These are phyloP conservation scores for Agraylea sexmaculata DNA, from an alignment of 1,140 invertebrate species.

Conservation along the genomic window DNA sequence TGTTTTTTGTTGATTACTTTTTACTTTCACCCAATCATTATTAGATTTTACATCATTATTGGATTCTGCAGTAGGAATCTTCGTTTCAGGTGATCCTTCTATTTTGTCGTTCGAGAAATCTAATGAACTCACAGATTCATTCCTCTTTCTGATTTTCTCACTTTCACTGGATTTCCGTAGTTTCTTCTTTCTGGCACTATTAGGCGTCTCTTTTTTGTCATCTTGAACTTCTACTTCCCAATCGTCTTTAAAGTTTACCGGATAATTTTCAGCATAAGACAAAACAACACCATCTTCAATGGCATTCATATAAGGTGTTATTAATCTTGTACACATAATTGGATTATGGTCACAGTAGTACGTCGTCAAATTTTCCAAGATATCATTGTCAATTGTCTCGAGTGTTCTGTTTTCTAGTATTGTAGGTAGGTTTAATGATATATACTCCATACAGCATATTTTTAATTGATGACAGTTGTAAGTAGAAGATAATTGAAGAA, in stretches of 20 bases:
- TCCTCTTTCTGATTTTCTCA: slow-evolving; percentile 34
- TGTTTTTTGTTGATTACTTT: slow-evolving; percentile 31
- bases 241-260: slow-evolving; percentile 31
- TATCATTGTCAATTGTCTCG: slow-evolving; percentile 43
- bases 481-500: slow-evolving; percentile 54
- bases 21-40: slow-evolving; percentile 34
- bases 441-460: slow-evolving; percentile 55
- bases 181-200: slow-evolving; percentile 31
- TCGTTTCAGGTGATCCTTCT: slow-evolving; percentile 32
- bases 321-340: slow-evolving; percentile 41
- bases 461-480: slow-evolving; percentile 57
- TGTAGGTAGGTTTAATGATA: slow-evolving; percentile 51
- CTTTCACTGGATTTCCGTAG: too few species aligned
- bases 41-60: slow-evolving; percentile 26
- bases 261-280: slow-evolving; percentile 31
- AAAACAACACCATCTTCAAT: slow-evolving; percentile 42
- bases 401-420: slow-evolving; percentile 52
- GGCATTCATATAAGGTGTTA: slow-evolving; percentile 49
- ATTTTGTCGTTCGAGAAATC: slow-evolving; percentile 31
- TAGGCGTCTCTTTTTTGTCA: slow-evolving; percentile 25
- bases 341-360: slow-evolving; percentile 47
- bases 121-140: slow-evolving; percentile 37
- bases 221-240: slow-evolving; percentile 28
- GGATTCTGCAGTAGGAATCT: slow-evolving; percentile 32
- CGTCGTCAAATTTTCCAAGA: slow-evolving; percentile 47